Percentiles rank a stretch among this genome's conserved stretches.
These are phyloP conservation scores for Nannospalax galili DNA, from an alignment of 2,113 vertebrate species.

Conservation along the genomic window DNA sequence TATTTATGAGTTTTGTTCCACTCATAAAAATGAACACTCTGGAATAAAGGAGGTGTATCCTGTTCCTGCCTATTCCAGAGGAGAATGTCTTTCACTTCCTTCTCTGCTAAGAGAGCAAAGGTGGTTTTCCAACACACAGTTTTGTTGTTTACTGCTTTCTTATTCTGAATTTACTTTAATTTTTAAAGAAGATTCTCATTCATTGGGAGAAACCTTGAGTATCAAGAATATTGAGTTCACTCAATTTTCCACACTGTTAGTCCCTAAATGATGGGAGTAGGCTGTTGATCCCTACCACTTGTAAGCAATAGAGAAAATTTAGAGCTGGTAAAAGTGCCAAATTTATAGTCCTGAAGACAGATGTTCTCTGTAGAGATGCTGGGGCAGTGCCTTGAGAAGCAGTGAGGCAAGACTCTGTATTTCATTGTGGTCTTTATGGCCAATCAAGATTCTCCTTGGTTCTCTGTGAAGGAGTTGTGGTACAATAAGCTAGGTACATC, in stretches of 20 bases:
- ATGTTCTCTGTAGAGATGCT: slow-evolving; percentile 35
- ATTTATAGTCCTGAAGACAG: slow-evolving; percentile 61
- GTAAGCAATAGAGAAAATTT: slow-evolving; percentile 67
- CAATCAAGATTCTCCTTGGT: slow-evolving; percentile 17
- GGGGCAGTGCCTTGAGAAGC: slow-evolving; percentile 5
- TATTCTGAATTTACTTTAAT: slow-evolving; percentile 54
- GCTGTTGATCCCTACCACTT: slow-evolving; percentile 59
- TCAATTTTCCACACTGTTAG: slow-evolving; percentile 74
- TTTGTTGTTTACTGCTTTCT: slow-evolving; percentile 12
- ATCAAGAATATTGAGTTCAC: slow-evolving; percentile 48
- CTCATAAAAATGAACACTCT: not conserved
- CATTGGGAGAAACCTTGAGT: slow-evolving; percentile 38
- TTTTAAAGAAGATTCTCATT: slow-evolving; percentile 39
- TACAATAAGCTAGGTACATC: not conserved
- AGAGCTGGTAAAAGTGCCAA: slow-evolving; percentile 50
- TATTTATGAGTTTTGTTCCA: slow-evolving; percentile 40
- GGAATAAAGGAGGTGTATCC: not conserved
- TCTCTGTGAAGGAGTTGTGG: not conserved
- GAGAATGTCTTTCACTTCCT: not conserved
- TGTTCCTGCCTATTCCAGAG: not conserved
- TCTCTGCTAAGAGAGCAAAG: not conserved
- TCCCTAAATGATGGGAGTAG: slow-evolving; percentile 59
- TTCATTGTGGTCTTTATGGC: not conserved
- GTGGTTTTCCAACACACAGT: not conserved
- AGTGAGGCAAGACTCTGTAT: slow-evolving; percentile 47